phyloP scores from a whole-genome alignment of 2,797 vertebrate genomes.

The Arnoldichthys spilopterus region DNA sequence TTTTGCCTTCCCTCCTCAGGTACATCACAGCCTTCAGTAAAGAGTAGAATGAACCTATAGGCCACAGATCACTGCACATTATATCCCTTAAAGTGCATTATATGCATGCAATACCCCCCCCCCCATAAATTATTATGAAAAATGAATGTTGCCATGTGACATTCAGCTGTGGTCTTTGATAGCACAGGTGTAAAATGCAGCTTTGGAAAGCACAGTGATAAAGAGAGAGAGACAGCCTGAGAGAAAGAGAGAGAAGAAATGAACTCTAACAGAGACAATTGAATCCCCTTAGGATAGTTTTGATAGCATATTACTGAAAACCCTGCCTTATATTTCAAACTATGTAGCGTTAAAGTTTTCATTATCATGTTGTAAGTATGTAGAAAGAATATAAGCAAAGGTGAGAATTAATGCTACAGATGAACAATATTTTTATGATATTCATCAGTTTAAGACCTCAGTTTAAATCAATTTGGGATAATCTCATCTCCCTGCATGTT shows the following conservation, averaged over 20 bases:
- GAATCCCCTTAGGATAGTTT: neutral
- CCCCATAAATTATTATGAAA: slow-evolving; percentile 14
- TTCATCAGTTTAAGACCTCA: too few relatives aligned
- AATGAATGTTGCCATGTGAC: neutral
- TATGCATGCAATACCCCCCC: slow-evolving; percentile 9
- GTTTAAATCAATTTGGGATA: neutral
- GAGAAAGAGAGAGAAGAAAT: neutral
- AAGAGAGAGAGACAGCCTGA: neutral
- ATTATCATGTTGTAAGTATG: neutral
- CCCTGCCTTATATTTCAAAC: neutral
- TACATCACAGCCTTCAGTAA: slow-evolving; percentile 49
- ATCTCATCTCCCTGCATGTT: too few relatives aligned
- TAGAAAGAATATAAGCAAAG: neutral
- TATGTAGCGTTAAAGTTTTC: neutral
- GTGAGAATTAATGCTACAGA: neutral
- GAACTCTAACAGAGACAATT: neutral
- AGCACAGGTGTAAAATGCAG: neutral
- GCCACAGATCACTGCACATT: slow-evolving; percentile 20
- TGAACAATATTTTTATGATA: neutral
- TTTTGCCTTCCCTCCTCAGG: slow-evolving; percentile 30
- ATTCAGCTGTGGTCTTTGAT: neutral
- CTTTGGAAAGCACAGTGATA: neutral
- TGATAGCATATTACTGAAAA: neutral
- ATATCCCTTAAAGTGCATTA: slow-evolving; percentile 34
- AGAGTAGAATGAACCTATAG: neutral